These are phyloP conservation scores for Drosophila paulistorum DNA, from an alignment of 1,140 invertebrate genomes.

Conservation along the genomic window DNA sequence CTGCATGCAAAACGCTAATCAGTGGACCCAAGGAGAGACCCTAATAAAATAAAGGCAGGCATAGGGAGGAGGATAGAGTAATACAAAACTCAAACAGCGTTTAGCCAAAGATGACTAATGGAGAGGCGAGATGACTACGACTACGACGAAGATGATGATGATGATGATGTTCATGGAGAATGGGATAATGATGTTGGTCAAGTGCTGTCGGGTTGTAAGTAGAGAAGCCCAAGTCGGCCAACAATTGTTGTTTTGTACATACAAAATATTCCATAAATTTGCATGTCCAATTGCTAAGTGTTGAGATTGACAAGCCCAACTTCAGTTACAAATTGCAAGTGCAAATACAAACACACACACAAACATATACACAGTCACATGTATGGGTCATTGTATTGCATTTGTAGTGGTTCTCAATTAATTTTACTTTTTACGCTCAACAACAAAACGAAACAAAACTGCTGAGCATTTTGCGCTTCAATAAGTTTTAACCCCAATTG, in stretches of 20 bases:
- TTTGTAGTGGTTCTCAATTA: conserved; percentile 52
- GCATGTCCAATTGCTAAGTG: conserved; percentile 45
- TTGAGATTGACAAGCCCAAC: conserved; percentile 52
- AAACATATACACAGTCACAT: background rate
- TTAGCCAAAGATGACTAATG: conserved; percentile 81
- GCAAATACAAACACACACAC: background rate
- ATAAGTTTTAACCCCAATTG: conserved; percentile 70
- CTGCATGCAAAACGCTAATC: conserved; percentile 80
- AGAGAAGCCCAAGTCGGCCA: conserved; percentile 18
- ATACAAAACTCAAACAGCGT: conserved; percentile 69
- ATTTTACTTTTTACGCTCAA: conserved; percentile 49
- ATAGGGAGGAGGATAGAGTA: conserved; percentile 23
- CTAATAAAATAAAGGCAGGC: conserved; percentile 53
- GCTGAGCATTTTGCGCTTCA: conserved; percentile 50
- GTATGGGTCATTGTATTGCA: background rate
- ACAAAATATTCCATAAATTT: conserved; percentile 47
- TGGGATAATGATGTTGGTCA: conserved; percentile 37
- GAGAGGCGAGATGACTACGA: background rate
- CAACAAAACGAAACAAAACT: conserved; percentile 18
- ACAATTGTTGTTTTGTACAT: conserved; percentile 15
- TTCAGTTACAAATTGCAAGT: conserved; percentile 9
- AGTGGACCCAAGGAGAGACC: conserved; percentile 44
- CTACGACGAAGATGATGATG: background rate
- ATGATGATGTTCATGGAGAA: background rate
- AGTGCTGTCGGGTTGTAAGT: conserved; percentile 52